Base-by-base conservation (phyloP, 2,888 invertebrate genomes). In the Drosophila mettleri region DNA sequence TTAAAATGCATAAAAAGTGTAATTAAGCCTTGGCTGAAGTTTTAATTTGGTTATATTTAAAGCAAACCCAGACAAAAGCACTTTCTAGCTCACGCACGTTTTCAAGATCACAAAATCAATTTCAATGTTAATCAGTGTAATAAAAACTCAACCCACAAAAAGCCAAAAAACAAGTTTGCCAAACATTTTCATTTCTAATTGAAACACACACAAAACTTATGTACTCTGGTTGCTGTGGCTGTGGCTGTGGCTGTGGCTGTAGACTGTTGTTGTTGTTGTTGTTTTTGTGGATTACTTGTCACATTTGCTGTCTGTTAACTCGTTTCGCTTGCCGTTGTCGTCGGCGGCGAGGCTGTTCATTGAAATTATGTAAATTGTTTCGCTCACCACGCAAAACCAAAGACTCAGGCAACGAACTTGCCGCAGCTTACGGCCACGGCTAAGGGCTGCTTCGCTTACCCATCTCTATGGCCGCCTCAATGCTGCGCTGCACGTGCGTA, bases 391-490 rank as follows among this genome's bases (percentile, higher is more conserved):
- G 55, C 57, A 29, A 55, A 62, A 52, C 69, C 67, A 74, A 77
- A 85, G 89, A 88, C 80, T 81, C 41, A 69, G 71, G 68, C 66
- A 52, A 70, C 74, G 58, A 83, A 82, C 86, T 74, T 70, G 68
- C 49, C 22, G 27, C 59, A 7, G 8, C 12, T n/a, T 34, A 8
- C 48, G 24, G 4, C 27, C 0, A 34, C 27, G 0, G 16, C 10
- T 16, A 6, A 14, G 14, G 20, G 7, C 39, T 7, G 12, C 6
- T 29, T 29, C 45, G 82, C 90, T 86, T 90, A 93, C 93, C 93
- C 90, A 92, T 92, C 89, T 93, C 93, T 27, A 93, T 92, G 59
- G 92, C 91, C 67, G 92, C 90, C 73, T 93, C 92, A 55, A 93
- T 93, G 67, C 92, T 90, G 74, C 91, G 92, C 88, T 93, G 93